These are phyloP conservation scores for Cynaeus angustus DNA, from an alignment of 2,888 invertebrate genomes.

Conservation along the genomic window DNA sequence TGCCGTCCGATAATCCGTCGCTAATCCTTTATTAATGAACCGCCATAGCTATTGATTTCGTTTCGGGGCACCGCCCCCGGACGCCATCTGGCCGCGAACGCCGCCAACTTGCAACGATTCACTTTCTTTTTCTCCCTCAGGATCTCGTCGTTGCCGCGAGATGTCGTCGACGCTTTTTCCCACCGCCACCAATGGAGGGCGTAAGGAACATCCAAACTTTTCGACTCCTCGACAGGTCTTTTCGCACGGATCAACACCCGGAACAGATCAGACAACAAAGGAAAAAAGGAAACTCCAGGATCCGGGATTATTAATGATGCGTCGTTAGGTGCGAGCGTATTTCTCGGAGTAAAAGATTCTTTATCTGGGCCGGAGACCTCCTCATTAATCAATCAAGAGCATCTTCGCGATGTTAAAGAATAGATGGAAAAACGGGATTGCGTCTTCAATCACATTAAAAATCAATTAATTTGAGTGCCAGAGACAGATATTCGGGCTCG, in stretches of 20 bases:
- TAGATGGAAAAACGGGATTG: conserved; percentile 23
- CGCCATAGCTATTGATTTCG: conserved; percentile 34
- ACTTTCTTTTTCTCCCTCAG: not conserved
- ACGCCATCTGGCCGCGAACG: conserved; percentile 19
- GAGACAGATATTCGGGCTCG: not conserved
- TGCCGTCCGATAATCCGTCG: conserved; percentile 16
- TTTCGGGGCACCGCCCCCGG: not conserved
- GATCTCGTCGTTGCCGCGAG: conserved; percentile 3
- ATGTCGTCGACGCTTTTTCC: conserved; percentile 8
- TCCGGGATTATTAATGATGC: conserved; percentile 34
- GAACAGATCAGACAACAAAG: conserved; percentile 14
- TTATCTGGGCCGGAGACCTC: conserved; percentile 12
- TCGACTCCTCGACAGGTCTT: conserved; percentile 1
- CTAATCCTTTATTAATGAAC: conserved; percentile 43
- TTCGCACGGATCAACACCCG: conserved; percentile 16
- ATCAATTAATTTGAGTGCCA: conserved; percentile 43
- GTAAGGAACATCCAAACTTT: not conserved
- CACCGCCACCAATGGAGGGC: conserved; percentile 8
- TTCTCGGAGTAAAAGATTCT: conserved; percentile 20
- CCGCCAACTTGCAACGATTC: not conserved
- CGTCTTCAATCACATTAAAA: conserved; percentile 37
- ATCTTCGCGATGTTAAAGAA: conserved; percentile 27
- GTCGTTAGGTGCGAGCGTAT: conserved; percentile 8
- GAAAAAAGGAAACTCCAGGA: conserved; percentile 9
- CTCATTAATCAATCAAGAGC: conserved; percentile 36